Evolutionary conservation across 1,140 invertebrate genomes (phyloP).

Genomic region (Drosophila melanica): DNA sequence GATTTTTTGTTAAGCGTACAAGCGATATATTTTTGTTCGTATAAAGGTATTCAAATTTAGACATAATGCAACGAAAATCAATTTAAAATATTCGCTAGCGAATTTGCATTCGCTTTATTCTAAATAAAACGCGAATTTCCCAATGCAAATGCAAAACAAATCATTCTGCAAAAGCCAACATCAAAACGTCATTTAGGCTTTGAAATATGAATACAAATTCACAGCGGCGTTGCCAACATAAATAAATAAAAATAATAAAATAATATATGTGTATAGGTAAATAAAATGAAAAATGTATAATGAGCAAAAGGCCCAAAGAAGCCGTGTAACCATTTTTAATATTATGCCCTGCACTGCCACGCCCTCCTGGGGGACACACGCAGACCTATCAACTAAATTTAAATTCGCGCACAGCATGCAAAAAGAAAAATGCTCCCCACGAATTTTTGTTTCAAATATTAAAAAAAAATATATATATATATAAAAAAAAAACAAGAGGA

Average conservation of each 20-base stretch:
- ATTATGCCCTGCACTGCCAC: slow-evolving; percentile 8
- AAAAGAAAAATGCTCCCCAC: slow-evolving; percentile 50
- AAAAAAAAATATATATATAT: slow-evolving; percentile 9
- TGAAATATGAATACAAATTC: slow-evolving; percentile 12
- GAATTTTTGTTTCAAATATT: slow-evolving; percentile 50
- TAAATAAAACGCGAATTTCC: too few relatives aligned
- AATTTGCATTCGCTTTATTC: background rate
- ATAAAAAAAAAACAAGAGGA: background rate
- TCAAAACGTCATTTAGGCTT: slow-evolving; percentile 11
- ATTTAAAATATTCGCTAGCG: background rate
- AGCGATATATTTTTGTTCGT: too few relatives aligned
- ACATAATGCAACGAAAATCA: background rate
- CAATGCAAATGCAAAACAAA: background rate
- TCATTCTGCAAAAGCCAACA: slow-evolving; percentile 1
- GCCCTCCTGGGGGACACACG: slow-evolving; percentile 1
- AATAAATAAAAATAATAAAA: slow-evolving; percentile 7
- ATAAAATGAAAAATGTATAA: slow-evolving; percentile 5
- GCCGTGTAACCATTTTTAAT: slow-evolving; percentile 17
- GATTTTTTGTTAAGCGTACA: too few relatives aligned
- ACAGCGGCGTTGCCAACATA: background rate
- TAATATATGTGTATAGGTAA: slow-evolving; percentile 2
- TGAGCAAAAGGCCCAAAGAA: background rate
- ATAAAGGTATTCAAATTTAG: too few relatives aligned
- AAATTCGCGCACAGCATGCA: slow-evolving; percentile 60
- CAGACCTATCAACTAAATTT: slow-evolving; percentile 54